Percentiles rank a stretch among this genome's conserved stretches.
Evolutionary conservation across 1,140 invertebrate genomes (phyloP).

Genomic region (Papilio xuthus): DNA sequence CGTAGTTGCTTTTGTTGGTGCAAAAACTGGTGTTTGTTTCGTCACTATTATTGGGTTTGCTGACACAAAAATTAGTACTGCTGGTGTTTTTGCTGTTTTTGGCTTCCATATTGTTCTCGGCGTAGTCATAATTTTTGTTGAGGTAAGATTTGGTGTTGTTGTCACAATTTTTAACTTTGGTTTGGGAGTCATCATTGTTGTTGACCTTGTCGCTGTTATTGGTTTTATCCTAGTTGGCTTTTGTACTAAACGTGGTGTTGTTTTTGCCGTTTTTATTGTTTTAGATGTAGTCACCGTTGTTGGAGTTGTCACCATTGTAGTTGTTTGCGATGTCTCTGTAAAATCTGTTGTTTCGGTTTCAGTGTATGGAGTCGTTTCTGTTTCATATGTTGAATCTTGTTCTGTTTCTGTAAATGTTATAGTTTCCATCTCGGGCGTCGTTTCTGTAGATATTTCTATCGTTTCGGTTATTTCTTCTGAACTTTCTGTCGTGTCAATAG

Average conservation of each 20-base stretch:
- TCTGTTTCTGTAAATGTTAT: not conserved
- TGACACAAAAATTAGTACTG: not conserved
- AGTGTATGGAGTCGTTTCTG: not conserved
- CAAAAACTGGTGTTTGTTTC: not conserved
- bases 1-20: not conserved
- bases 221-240: not conserved
- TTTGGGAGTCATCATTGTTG: not conserved
- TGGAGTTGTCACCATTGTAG: not conserved
- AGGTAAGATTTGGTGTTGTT: not conserved
- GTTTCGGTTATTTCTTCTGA: not conserved
- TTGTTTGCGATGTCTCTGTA: not conserved
- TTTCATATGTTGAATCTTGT: not conserved
- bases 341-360: not conserved
- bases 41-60: constrained; percentile 2
- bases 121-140: not conserved
- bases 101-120: not conserved
- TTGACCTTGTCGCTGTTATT: not conserved
- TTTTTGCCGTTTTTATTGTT: not conserved
- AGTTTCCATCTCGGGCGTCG: not conserved
- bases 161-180: constrained; percentile 6
- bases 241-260: not conserved
- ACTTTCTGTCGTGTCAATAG: not conserved
- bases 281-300: too few species aligned
- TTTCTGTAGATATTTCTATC: not conserved
- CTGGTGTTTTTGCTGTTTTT: not conserved